These are phyloP conservation scores for Calidris pugnax DNA, from an alignment of 2,113 vertebrate genomes.

Conservation along the genomic window DNA sequence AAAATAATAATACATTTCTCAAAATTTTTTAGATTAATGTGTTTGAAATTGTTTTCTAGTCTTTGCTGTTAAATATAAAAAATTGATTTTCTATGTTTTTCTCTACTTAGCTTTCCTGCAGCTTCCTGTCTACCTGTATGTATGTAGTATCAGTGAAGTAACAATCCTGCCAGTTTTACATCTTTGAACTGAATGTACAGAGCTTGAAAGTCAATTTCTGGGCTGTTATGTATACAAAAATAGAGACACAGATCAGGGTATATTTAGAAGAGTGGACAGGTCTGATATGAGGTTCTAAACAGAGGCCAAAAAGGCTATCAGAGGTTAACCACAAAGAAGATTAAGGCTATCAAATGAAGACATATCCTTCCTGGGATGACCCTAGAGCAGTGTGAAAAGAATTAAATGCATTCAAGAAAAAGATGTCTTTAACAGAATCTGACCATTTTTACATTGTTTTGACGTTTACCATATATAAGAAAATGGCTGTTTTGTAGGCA, in stretches of 20 bases:
- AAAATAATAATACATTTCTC: not conserved
- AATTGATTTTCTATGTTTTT: not conserved
- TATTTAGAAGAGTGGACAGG: constrained; percentile 42
- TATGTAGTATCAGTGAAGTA: not conserved
- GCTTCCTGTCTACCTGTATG: not conserved
- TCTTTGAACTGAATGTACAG: not conserved
- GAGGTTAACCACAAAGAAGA: constrained; percentile 25
- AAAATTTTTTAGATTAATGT: not conserved
- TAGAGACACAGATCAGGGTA: not conserved
- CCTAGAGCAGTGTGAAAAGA: not conserved
- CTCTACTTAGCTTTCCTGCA: not conserved
- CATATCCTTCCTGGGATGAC: not conserved
- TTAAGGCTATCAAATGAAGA: constrained; percentile 30
- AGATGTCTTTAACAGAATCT: not conserved
- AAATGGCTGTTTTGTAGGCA: not conserved
- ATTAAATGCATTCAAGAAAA: not conserved
- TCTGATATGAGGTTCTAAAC: constrained; percentile 29
- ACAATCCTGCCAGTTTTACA: not conserved
- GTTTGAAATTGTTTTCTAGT: not conserved
- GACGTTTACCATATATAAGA: not conserved
- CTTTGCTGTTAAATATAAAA: not conserved
- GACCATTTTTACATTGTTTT: not conserved
- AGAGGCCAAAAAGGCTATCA: constrained; percentile 25
- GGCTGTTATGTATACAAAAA: not conserved
- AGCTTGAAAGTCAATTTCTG: constrained; percentile 24